Conservation (phyloP, 1,140 invertebrate genomes). For the Cylas formicarius region DNA sequence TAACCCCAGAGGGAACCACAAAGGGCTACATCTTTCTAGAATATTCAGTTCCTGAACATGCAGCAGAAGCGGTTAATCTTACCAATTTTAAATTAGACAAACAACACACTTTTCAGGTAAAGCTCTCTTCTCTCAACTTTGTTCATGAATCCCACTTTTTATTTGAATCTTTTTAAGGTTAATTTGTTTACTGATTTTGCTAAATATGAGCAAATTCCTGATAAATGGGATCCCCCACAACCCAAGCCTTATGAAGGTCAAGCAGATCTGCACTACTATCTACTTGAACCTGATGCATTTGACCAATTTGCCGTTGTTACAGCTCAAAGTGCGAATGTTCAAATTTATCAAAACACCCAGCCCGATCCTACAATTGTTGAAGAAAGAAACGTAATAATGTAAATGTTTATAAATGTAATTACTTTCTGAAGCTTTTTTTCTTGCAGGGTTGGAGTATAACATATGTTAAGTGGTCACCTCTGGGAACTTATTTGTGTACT, state of each 20-base stretch:
- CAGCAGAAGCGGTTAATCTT: slow-evolving; percentile 77
- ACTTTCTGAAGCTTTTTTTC: background rate
- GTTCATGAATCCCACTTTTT: no score
- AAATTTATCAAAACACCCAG: slow-evolving; percentile 85
- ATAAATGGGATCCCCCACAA: slow-evolving; percentile 86
- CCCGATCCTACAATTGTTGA: slow-evolving; percentile 79
- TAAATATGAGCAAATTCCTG: slow-evolving; percentile 84
- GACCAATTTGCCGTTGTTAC: slow-evolving; percentile 93
- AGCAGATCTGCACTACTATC: slow-evolving; percentile 84
- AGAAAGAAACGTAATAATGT: slow-evolving; percentile 65
- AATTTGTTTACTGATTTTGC: slow-evolving; percentile 93
- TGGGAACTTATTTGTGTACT: slow-evolving; percentile 93
- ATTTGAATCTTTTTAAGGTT: no score
- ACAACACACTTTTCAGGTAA: slow-evolving; percentile 87
- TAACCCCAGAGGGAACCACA: slow-evolving; percentile 73
- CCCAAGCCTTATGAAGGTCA: slow-evolving; percentile 81
- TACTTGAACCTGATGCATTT: slow-evolving; percentile 87
- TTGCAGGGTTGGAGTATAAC: slow-evolving; percentile 87
- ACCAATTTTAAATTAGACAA: slow-evolving; percentile 94
- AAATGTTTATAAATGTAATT: slow-evolving; percentile 3
- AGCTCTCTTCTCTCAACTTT: no score
- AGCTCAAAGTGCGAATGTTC: slow-evolving; percentile 67
- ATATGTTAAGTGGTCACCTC: slow-evolving; percentile 93
- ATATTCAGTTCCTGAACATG: slow-evolving; percentile 72
- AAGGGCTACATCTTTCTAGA: slow-evolving; percentile 95